Conservation (phyloP, 1,140 invertebrate species). For the Meloidogyne chitwoodi region DNA sequence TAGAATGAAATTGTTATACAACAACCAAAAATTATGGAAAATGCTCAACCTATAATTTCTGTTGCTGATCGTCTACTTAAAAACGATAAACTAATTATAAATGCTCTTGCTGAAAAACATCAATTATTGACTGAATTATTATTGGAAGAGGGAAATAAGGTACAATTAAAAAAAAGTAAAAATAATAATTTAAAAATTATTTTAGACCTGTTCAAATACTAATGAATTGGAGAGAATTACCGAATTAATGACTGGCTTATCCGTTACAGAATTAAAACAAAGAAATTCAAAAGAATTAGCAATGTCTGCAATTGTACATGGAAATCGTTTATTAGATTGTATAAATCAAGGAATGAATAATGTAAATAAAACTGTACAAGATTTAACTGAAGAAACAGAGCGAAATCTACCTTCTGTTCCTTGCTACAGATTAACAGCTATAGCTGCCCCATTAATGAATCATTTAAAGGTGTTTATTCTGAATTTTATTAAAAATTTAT, state of each 20-base stretch:
- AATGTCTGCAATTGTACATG: conserved; percentile 59
- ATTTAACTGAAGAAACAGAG: conserved; percentile 20
- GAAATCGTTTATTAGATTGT: conserved; percentile 54
- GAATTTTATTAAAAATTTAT: neutral
- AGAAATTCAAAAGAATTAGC: conserved; percentile 54
- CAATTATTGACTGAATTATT: conserved; percentile 48
- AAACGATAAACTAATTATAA: conserved; percentile 53
- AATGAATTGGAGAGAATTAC: conserved; percentile 45
- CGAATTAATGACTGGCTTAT: conserved; percentile 48
- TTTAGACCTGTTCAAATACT: neutral
- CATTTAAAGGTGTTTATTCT: conserved; percentile 29
- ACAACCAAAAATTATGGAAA: conserved; percentile 52
- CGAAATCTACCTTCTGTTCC: conserved; percentile 33
- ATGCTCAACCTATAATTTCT: conserved; percentile 50
- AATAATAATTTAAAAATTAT: neutral
- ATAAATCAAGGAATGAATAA: conserved; percentile 41
- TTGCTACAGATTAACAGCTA: conserved; percentile 28
- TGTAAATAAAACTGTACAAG: neutral
- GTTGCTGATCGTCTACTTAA: conserved; percentile 45
- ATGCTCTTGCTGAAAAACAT: conserved; percentile 52
- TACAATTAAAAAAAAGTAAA: neutral
- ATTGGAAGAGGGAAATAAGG: neutral
- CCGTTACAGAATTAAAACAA: conserved; percentile 53
- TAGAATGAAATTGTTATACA: conserved; percentile 58
- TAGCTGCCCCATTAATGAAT: conserved; percentile 42